Evolutionary conservation across 2,797 vertebrate species (phyloP).

Genomic region (Acridotheres tristis): DNA sequence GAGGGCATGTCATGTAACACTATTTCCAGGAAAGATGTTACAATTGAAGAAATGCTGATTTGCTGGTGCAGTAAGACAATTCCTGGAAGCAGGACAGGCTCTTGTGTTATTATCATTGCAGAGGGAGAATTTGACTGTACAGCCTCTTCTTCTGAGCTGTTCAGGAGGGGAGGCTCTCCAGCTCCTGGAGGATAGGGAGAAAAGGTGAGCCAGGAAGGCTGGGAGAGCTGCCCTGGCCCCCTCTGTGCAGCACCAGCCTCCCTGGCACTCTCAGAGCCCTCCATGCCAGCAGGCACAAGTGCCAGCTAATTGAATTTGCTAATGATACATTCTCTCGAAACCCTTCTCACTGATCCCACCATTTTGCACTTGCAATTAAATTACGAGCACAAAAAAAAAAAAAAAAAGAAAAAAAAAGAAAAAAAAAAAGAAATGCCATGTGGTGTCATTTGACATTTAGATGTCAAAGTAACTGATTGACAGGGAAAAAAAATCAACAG

Average conservation of each 20-base stretch:
- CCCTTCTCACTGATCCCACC: slow-evolving; percentile 26
- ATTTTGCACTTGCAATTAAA: slow-evolving; percentile 62
- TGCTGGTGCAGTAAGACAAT: slow-evolving; percentile 63
- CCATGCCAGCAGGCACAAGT: slow-evolving; percentile 68
- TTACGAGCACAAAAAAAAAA: neutral
- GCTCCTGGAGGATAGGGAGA: neutral
- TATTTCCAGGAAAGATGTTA: slow-evolving; percentile 77
- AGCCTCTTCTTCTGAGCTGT: neutral
- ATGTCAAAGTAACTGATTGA: slow-evolving; percentile 68
- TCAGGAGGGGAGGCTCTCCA: neutral
- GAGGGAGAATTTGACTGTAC: neutral
- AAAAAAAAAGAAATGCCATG: slow-evolving; percentile 18
- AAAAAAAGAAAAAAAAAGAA: neutral
- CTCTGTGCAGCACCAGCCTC: slow-evolving; percentile 5
- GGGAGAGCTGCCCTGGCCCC: slow-evolving; percentile 33
- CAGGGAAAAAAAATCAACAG: slow-evolving; percentile 55
- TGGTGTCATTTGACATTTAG: slow-evolving; percentile 68
- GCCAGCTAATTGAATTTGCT: slow-evolving; percentile 79
- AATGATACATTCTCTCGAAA: slow-evolving; percentile 68
- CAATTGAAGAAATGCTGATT: slow-evolving; percentile 72
- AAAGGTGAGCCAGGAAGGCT: slow-evolving; percentile 48
- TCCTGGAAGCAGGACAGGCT: slow-evolving; percentile 70
- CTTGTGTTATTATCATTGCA: neutral
- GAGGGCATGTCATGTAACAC: slow-evolving; percentile 67
- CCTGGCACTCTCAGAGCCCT: slow-evolving; percentile 60